Evolutionary conservation across 2,113 vertebrate species (phyloP).

Genomic region (Dipodomys merriami): DNA sequence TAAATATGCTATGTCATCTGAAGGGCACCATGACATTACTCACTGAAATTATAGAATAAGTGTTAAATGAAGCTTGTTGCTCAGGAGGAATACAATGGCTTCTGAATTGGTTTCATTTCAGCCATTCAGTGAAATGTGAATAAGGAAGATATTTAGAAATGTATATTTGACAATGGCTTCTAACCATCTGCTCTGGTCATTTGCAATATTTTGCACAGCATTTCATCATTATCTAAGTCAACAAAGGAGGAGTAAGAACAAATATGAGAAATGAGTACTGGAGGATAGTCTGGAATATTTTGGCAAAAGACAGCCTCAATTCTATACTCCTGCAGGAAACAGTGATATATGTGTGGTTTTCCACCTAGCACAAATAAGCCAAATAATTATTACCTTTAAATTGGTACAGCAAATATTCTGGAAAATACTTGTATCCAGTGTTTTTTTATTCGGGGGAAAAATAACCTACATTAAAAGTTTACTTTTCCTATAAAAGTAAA

Average conservation of each 20-base stretch:
- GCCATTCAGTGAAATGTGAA: background rate
- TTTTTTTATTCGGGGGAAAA: background rate
- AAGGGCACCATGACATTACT: background rate
- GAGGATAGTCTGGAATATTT: background rate
- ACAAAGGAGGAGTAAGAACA: constrained; percentile 10
- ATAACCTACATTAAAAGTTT: no score
- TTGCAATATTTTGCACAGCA: background rate
- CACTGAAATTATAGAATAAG: background rate
- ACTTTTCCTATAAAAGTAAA: constrained; percentile 20
- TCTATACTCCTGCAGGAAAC: background rate
- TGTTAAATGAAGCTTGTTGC: background rate
- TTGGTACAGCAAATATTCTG: background rate
- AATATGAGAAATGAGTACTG: constrained; percentile 5
- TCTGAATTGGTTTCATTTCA: background rate
- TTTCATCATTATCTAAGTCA: background rate
- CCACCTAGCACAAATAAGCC: constrained; percentile 3
- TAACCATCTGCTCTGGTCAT: background rate
- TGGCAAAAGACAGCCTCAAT: background rate
- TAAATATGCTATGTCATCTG: background rate
- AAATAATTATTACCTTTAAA: background rate
- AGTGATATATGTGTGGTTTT: background rate
- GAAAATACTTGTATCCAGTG: background rate
- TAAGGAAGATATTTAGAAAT: background rate
- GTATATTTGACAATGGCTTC: background rate
- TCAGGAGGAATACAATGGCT: background rate